A percentile compares a stretch with the other conserved stretches of the same genome.
These are phyloP conservation scores for Brachionus sp. DNA, from an alignment of 1,140 invertebrate species.

Conservation along the genomic window DNA sequence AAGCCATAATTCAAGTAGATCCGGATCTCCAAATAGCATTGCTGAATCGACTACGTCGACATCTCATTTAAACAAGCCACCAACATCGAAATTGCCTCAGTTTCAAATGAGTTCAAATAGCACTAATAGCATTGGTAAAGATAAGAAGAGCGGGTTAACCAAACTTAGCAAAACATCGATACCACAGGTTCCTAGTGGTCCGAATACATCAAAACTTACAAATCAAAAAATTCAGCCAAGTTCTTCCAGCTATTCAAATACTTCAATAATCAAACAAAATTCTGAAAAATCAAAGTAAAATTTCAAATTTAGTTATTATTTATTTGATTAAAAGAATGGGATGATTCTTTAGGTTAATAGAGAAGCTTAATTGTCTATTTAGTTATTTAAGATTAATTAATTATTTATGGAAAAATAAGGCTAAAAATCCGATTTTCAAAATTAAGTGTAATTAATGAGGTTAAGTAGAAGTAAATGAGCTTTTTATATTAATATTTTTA, in stretches of 20 bases:
- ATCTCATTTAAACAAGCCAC: neutral
- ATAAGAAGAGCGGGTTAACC: neutral
- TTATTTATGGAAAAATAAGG: neutral
- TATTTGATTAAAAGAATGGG: neutral
- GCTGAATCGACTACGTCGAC: slow-evolving; percentile 9
- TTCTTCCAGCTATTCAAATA: neutral
- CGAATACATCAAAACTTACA: neutral
- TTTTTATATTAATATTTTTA: no score
- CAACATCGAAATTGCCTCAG: slow-evolving; percentile 1
- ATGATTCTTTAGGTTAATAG: neutral
- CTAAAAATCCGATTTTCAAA: neutral
- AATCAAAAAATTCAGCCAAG: neutral
- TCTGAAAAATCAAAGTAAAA: neutral
- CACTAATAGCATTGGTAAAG: neutral
- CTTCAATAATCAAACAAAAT: neutral
- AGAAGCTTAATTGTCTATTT: neutral
- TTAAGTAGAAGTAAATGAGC: no score
- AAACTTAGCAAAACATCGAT: slow-evolving; percentile 8
- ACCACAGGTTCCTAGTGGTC: neutral
- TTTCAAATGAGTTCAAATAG: slow-evolving; percentile 17
- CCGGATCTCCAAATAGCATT: neutral
- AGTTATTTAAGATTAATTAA: neutral
- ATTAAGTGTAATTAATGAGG: neutral
- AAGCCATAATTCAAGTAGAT: slow-evolving; percentile 34
- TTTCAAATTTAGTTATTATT: neutral